Percentiles rank a stretch among this genome's conserved stretches.
Evolutionary conservation across 2,888 invertebrate species (phyloP).

Genomic region (Mycalesis mineus): DNA sequence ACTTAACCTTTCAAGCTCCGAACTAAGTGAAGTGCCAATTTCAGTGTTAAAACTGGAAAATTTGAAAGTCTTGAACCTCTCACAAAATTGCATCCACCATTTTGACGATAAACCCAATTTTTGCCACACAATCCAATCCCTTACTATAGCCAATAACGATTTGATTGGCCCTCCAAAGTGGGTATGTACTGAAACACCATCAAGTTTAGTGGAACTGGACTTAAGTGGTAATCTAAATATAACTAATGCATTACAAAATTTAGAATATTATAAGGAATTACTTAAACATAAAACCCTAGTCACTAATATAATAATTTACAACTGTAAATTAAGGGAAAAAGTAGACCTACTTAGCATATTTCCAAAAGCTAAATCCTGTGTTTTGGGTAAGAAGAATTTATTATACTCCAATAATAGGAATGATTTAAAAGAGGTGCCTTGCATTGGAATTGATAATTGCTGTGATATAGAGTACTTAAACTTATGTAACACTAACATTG

Average conservation of each 20-base stretch:
- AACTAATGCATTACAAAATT: slow-evolving; percentile 36
- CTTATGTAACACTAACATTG: slow-evolving; percentile 49
- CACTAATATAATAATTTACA: slow-evolving; percentile 46
- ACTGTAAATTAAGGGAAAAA: slow-evolving; percentile 47
- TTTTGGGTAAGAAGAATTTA: slow-evolving; percentile 42
- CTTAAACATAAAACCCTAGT: slow-evolving; percentile 43
- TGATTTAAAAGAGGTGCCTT: slow-evolving; percentile 47
- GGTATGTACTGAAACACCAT: slow-evolving; percentile 55
- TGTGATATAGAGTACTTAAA: slow-evolving; percentile 49
- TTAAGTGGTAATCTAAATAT: slow-evolving; percentile 50
- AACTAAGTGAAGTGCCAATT: slow-evolving; percentile 44
- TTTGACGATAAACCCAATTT: slow-evolving; percentile 58
- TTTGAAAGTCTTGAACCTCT: slow-evolving; percentile 50
- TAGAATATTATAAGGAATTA: slow-evolving; percentile 45
- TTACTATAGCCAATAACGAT: slow-evolving; percentile 54
- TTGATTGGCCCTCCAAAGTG: slow-evolving; percentile 57
- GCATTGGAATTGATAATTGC: slow-evolving; percentile 48
- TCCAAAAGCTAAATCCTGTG: slow-evolving; percentile 40
- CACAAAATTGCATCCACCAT: slow-evolving; percentile 49
- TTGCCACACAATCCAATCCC: slow-evolving; percentile 46
- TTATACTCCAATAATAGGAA: slow-evolving; percentile 38
- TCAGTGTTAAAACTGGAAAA: slow-evolving; percentile 41
- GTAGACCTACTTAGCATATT: slow-evolving; percentile 48
- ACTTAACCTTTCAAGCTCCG: slow-evolving; percentile 55
- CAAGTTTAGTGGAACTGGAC: slow-evolving; percentile 46